A percentile compares a stretch with the other conserved stretches of the same genome.
These are phyloP conservation scores for Nyctereutes procyonoides DNA, from an alignment of 2,113 vertebrate genomes.

Conservation along the genomic window DNA sequence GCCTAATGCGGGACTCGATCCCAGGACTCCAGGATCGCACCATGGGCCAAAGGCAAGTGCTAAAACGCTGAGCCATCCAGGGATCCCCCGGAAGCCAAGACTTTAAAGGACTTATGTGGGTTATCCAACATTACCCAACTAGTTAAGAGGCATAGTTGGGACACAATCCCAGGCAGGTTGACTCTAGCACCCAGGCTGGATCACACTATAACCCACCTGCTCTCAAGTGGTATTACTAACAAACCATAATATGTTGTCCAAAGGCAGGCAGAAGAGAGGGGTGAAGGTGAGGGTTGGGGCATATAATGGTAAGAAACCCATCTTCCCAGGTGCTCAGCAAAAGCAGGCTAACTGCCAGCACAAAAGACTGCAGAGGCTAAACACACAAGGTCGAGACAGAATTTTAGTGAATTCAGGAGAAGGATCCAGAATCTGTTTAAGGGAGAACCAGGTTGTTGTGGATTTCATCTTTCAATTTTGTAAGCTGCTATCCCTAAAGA, in stretches of 20 bases:
- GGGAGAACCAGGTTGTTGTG: background rate
- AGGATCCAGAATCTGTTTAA: background rate
- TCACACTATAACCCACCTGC: background rate
- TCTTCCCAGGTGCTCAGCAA: background rate
- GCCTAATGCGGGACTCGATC: no score
- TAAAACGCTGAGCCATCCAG: no score
- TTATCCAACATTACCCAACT: background rate
- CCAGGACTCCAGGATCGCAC: no score
- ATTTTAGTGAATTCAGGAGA: background rate
- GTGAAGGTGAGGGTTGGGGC: background rate
- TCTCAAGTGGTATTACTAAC: background rate
- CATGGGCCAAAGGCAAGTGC: no score
- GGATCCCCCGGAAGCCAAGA: background rate
- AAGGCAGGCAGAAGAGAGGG: background rate
- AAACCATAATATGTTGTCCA: background rate
- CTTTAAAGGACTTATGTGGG: background rate
- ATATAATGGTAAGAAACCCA: background rate
- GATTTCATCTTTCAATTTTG: slow-evolving; percentile 24
- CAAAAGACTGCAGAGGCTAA: background rate
- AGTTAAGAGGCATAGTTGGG: background rate
- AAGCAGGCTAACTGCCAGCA: background rate
- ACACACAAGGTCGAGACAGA: background rate
- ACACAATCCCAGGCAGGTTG: background rate
- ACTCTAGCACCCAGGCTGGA: background rate
- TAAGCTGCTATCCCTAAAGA: background rate